Evolutionary conservation across 2,888 invertebrate species (phyloP).

Genomic region (Horisme vitalbata): DNA sequence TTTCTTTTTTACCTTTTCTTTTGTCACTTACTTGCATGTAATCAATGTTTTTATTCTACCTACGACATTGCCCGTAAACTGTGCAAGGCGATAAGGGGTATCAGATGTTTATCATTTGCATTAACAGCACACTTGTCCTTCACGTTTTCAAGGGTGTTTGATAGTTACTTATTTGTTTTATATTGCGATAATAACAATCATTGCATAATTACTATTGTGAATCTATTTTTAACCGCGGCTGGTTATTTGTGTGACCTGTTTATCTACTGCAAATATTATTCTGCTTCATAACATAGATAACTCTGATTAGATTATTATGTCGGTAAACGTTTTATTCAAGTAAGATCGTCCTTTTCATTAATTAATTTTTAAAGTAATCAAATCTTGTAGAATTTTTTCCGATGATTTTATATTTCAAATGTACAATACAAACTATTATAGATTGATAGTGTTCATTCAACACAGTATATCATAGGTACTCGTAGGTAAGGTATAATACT

Average conservation of each 20-base stretch:
- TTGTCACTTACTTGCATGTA: too few species aligned
- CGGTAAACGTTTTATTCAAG: not conserved
- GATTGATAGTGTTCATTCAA: too few species aligned
- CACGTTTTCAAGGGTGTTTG: constrained; percentile 44
- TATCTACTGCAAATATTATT: constrained; percentile 15
- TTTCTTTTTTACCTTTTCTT: too few species aligned
- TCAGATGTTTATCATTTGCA: constrained; percentile 33
- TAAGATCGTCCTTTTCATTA: too few species aligned
- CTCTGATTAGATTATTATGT: not conserved
- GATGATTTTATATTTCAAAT: too few species aligned
- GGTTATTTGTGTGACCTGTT: constrained; percentile 10
- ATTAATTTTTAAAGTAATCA: too few species aligned
- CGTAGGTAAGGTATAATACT: too few species aligned
- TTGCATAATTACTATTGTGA: constrained; percentile 19
- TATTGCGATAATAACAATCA: constrained; percentile 16
- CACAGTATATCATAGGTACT: too few species aligned
- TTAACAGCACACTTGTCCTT: constrained; percentile 50
- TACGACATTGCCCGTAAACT: not conserved
- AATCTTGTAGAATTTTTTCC: too few species aligned
- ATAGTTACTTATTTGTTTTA: constrained; percentile 29
- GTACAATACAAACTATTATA: too few species aligned
- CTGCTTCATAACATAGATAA: not conserved
- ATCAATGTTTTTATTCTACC: too few species aligned
- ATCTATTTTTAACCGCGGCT: constrained; percentile 12
- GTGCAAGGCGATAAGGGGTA: constrained; percentile 16